Evolutionary conservation across 2,888 invertebrate species (phyloP).

Genomic region (Spodoptera picta): DNA sequence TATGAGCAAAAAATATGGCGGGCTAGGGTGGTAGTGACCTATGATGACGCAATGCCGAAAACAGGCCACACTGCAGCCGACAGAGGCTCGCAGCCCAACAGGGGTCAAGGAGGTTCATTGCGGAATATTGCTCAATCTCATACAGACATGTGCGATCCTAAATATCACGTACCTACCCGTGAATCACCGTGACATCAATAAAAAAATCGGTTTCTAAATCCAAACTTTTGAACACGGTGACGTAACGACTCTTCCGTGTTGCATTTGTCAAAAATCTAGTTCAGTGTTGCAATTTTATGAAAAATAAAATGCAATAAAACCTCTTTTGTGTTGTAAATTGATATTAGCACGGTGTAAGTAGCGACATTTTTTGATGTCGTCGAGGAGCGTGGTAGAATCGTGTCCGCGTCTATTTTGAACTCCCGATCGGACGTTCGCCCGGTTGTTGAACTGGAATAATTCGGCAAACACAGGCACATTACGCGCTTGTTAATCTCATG

Average conservation of each 20-base stretch:
- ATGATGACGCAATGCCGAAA: slow-evolving; percentile 87
- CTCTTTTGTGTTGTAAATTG: slow-evolving; percentile 32
- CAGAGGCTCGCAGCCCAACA: slow-evolving; percentile 57
- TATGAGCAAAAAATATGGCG: slow-evolving; percentile 84
- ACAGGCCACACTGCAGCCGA: slow-evolving; percentile 81
- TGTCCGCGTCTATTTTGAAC: slow-evolving; percentile 86
- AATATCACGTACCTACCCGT: slow-evolving; percentile 58
- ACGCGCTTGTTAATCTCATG: slow-evolving; percentile 81
- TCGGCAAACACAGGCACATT: slow-evolving; percentile 87
- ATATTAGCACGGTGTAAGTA: slow-evolving; percentile 28
- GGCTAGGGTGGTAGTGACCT: slow-evolving; percentile 85
- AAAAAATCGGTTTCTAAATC: slow-evolving; percentile 51
- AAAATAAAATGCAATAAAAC: slow-evolving; percentile 30
- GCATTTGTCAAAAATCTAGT: slow-evolving; percentile 53
- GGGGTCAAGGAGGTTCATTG: slow-evolving; percentile 86
- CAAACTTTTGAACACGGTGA: slow-evolving; percentile 52
- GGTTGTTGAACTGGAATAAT: slow-evolving; percentile 88
- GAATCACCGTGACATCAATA: slow-evolving; percentile 60
- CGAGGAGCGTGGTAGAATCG: slow-evolving; percentile 70
- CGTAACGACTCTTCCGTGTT: slow-evolving; percentile 57
- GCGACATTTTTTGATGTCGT: slow-evolving; percentile 70
- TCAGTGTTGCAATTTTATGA: slow-evolving; percentile 52
- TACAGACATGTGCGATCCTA: slow-evolving; percentile 68
- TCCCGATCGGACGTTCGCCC: slow-evolving; percentile 83
- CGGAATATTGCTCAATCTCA: slow-evolving; percentile 76